Base-by-base conservation (phyloP, 2,888 invertebrate genomes). In the Pterostichus niger region DNA sequence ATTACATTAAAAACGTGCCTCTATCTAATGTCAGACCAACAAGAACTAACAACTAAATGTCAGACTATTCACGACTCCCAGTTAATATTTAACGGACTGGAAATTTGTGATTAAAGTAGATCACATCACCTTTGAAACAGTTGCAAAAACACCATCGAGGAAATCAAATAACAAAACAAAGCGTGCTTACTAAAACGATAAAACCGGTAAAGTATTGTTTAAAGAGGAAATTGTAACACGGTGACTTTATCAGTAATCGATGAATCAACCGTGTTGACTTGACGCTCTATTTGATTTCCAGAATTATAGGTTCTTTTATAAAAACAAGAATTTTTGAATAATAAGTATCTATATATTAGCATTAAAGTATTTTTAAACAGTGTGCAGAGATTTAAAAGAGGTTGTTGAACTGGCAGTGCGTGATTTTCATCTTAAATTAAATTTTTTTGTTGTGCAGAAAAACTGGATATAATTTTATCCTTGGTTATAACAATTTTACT, bases 391-490 rank as follows among this genome's bases (percentile, higher is more conserved):
- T 40, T 40, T 40, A 2, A 40, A 40, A 9, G 40, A 73, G 73
- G 73, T 73, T 73, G 24, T 49, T 73, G 49, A 73, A 49, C 73
- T 11, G 3, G 33, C 24, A 52, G 17, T 73, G 17, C 73, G 73
- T 73, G 73, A 73, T 49, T 73, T 73, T 73, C 49, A 49, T 49
- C 17, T 24, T 17, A 73, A 49, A 73, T 73, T 73, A 73, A 40
- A 15, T 46, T 46, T 73, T n/a, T 73, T 49, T 73, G 5, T 24
- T 11, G 10, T 40, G 73, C 15, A 31, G 13, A 31, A 73, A 68
- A 68, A 68, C 9, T 15, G 17, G 17, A n/a, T 46, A 73, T 73
- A 49, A 73, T 73, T 73, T 44, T 40, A 68, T 68, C 40, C 40
- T 40, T n/a, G 15, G 35, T 68, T 68, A 44, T 35, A 40, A 33